Base-by-base conservation (phyloP, 2,888 invertebrate species). In the Drosophila melanocephala region DNA sequence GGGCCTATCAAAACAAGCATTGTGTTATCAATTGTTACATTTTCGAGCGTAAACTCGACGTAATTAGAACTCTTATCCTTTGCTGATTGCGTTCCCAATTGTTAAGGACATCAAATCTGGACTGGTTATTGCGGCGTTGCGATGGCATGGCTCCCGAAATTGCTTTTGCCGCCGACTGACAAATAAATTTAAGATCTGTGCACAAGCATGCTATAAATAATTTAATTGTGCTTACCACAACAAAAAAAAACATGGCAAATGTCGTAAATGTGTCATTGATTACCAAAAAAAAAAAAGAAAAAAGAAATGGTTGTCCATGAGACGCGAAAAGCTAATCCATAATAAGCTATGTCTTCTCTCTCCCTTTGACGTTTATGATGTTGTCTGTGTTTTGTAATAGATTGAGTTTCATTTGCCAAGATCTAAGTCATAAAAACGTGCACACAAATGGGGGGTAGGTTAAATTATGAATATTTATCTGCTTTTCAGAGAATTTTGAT, bases 21-120 rank as follows among this genome's bases (percentile, higher is more conserved):
- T 76, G 75, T 83, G 80, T 81, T 83, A 81, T 69, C 83, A 81
- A 83, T 75, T 81, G 71, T 83, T 79, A 67, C 70, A 81, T 76
- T 74, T 80, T 77, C 19, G 35, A 42, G 63, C 58, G 72, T 75
- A 65, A 78, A 81, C 67, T 72, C 75, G 66, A 71, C 76, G 78
- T 81, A 83, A 83, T 83, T 83, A 83, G 74, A 78, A 67, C 33
- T 52, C 59, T 60, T 71, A 63, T 76, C 76, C 68, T 12, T 12
- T 30, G 52, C n/a, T 28, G 19, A 51, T 51, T 26, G 51, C 10
- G 10, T 28, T 9, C 22, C 47, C 39, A 50, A 67, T 63, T 47
- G n/a, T 55, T 47, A n/a, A n/a, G 53, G 28, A 28, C 19, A 58
- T 58, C 57, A 58, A 69, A 62, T 47, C 52, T 63, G 52, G 58